These are phyloP conservation scores for Montifringilla adamsi DNA, from an alignment of 2,113 vertebrate genomes.

Conservation along the genomic window DNA sequence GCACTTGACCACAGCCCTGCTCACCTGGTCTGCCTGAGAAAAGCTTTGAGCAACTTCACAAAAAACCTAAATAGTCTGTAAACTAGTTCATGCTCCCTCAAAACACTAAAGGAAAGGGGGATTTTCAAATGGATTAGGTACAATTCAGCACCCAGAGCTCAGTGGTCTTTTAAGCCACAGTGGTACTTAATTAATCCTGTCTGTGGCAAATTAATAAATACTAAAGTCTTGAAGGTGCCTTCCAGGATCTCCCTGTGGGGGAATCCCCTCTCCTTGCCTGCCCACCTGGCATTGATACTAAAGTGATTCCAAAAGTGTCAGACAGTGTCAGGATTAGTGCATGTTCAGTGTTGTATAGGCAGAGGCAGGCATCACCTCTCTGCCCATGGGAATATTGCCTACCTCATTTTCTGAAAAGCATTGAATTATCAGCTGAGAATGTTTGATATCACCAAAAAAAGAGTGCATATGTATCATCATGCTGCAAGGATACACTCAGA, in stretches of 20 bases:
- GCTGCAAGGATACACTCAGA: neutral
- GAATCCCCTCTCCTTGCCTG: neutral
- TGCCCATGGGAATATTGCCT: neutral
- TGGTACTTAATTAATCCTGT: neutral
- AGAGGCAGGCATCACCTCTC: neutral
- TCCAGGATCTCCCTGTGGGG: neutral
- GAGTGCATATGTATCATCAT: accelerated
- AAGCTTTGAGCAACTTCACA: neutral
- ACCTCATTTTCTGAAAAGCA: neutral
- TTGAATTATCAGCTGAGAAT: neutral
- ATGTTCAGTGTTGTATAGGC: too few species aligned
- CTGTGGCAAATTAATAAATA: neutral
- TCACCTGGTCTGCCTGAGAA: neutral
- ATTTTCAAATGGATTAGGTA: neutral
- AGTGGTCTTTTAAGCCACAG: neutral
- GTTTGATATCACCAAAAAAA: neutral
- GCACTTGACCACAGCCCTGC: neutral
- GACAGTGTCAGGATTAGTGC: neutral
- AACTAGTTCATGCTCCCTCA: neutral
- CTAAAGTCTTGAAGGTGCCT: neutral
- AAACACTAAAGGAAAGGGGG: neutral
- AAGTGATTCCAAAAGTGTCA: neutral
- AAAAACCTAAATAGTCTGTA: neutral
- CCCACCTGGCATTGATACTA: neutral
- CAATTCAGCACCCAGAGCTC: neutral